Conservation (phyloP, 1,140 invertebrate species). For the Macrobrachium rosenbergii region DNA sequence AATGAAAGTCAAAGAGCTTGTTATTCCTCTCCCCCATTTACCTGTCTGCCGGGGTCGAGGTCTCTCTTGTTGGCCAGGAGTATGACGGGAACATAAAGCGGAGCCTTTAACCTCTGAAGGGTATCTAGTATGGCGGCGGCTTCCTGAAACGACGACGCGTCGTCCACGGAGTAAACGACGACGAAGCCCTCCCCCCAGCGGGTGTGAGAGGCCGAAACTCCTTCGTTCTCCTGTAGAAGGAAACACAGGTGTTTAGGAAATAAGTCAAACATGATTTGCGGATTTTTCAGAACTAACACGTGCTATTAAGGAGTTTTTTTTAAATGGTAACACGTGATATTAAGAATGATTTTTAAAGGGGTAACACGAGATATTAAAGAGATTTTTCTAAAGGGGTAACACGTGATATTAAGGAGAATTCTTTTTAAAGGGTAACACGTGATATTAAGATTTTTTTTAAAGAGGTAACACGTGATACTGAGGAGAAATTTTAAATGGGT, state of each 20-base stretch:
- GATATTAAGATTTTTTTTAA: too few relatives aligned
- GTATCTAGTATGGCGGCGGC: conserved; percentile 82
- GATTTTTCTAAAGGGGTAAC: too few relatives aligned
- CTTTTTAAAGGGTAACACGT: too few relatives aligned
- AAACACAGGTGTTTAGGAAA: background rate
- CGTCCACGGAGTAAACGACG: conserved; percentile 86
- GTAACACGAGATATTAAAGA: too few relatives aligned
- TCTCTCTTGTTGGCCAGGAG: conserved; percentile 87
- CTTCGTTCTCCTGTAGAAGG: conserved; percentile 19
- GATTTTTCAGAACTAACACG: too few relatives aligned
- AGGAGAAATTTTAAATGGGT: too few relatives aligned
- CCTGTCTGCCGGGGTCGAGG: conserved; percentile 83
- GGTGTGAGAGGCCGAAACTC: conserved; percentile 75
- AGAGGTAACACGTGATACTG: too few relatives aligned
- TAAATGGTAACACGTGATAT: too few relatives aligned
- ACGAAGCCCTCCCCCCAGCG: conserved; percentile 88
- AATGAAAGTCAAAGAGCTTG: background rate
- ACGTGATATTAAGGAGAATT: too few relatives aligned
- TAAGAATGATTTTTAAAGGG: too few relatives aligned
- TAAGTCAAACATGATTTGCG: too few relatives aligned
- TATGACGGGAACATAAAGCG: conserved; percentile 73
- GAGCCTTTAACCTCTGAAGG: conserved; percentile 70
- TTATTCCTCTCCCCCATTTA: conserved; percentile 52
- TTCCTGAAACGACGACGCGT: conserved; percentile 80
- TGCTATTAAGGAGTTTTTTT: too few relatives aligned